These are phyloP conservation scores for Scalopus aquaticus DNA, from an alignment of 2,113 vertebrate genomes.

Conservation along the genomic window DNA sequence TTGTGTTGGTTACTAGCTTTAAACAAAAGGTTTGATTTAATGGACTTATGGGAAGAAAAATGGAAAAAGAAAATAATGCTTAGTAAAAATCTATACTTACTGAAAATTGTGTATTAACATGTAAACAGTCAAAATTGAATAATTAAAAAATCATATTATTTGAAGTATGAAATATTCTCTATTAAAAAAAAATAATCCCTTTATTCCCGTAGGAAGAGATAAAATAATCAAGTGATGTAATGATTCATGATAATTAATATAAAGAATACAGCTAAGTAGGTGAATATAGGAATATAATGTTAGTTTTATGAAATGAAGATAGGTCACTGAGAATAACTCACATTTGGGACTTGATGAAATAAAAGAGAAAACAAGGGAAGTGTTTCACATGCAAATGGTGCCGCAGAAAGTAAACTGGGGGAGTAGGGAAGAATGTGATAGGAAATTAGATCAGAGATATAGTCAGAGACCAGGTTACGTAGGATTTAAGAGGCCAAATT, in stretches of 20 bases:
- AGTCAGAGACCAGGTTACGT: not conserved
- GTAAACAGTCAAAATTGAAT: not conserved
- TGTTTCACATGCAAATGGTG: not conserved
- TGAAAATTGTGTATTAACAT: not conserved
- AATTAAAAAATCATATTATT: not conserved
- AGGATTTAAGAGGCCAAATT: no score
- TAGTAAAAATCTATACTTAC: not conserved
- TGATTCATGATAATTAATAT: not conserved
- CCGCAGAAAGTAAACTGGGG: not conserved
- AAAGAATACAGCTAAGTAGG: not conserved
- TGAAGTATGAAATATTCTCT: not conserved
- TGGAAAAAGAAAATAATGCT: not conserved
- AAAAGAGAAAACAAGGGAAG: not conserved
- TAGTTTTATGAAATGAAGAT: not conserved
- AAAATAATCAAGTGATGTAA: not conserved
- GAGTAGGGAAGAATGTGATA: not conserved
- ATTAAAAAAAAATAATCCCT: not conserved
- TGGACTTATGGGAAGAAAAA: not conserved
- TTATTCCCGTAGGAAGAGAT: not conserved
- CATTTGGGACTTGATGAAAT: not conserved
- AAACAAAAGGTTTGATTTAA: not conserved
- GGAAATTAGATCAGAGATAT: not conserved
- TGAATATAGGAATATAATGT: not conserved
- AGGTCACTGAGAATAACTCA: not conserved
- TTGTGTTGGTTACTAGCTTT: not conserved